Evolutionary conservation across 1,140 invertebrate genomes (phyloP).

Genomic region (Argopecten irradians): DNA sequence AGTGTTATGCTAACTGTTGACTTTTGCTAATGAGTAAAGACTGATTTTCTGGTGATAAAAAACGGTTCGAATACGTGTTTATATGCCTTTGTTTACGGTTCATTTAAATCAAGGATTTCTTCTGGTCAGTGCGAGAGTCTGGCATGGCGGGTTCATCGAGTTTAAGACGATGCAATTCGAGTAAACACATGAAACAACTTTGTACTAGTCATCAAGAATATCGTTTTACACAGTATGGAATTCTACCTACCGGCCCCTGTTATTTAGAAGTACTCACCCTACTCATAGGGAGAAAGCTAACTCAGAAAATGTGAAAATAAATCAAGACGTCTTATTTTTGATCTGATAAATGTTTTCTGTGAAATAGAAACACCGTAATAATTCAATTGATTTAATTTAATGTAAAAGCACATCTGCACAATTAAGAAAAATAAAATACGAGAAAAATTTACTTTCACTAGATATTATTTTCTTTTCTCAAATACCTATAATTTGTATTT

Average conservation of each 20-base stretch:
- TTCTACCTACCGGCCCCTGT: neutral
- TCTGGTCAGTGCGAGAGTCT: conserved; percentile 5
- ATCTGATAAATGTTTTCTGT: no score
- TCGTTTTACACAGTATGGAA: neutral
- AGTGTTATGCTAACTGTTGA: conserved; percentile 16
- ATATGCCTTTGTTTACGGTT: conserved; percentile 1
- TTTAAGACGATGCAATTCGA: neutral
- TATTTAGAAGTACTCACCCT: neutral
- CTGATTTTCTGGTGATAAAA: conserved; percentile 16
- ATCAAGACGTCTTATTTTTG: no score
- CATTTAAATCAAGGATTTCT: neutral
- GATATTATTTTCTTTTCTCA: neutral
- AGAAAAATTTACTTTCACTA: no score
- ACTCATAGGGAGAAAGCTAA: neutral
- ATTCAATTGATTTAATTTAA: no score
- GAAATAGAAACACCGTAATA: no score
- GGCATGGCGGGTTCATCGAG: neutral
- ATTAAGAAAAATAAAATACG: no score
- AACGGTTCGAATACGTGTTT: neutral
- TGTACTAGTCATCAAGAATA: neutral
- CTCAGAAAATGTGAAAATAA: no score
- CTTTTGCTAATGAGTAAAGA: neutral
- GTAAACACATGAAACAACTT: conserved; percentile 5
- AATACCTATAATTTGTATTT: neutral
- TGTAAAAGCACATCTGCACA: no score